Conservation (phyloP, 2,113 vertebrate species). For the Phaethornis superciliosus region DNA sequence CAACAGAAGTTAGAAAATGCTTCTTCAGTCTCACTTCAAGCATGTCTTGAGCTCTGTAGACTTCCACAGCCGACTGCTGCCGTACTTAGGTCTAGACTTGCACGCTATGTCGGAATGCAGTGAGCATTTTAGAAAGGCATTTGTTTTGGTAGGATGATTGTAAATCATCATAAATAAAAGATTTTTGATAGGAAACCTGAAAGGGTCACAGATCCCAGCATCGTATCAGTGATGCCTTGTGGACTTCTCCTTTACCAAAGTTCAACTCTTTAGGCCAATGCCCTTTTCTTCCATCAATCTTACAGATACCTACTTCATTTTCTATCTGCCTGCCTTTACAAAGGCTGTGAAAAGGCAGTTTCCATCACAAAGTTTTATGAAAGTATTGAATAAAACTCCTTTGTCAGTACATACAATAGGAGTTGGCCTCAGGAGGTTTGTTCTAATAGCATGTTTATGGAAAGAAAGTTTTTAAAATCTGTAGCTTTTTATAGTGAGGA, state of each 20-base stretch:
- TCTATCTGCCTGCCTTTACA: not conserved
- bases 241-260: not conserved
- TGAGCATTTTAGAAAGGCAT: not conserved
- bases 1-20: not conserved
- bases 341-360: not conserved
- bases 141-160: not conserved
- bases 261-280: not conserved
- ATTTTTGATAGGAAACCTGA: not conserved
- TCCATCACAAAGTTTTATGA: not conserved
- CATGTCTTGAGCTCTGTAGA: not conserved
- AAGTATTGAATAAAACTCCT: not conserved
- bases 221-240: rapidly evolving
- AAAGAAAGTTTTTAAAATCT: not conserved
- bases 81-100: not conserved
- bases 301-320: not conserved
- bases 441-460: not conserved
- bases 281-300: not conserved
- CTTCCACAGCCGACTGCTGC: not conserved
- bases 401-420: not conserved
- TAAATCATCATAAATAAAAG: not conserved
- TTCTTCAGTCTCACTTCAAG: not conserved
- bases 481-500: not conserved
- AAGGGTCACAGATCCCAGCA: not conserved
- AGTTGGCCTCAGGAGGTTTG: not conserved
- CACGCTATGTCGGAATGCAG: not conserved